Evolutionary conservation across 2,113 vertebrate genomes (phyloP), one percentile per base, ranked within the genome.

Genomic region (Macrotus californicus): DNA sequence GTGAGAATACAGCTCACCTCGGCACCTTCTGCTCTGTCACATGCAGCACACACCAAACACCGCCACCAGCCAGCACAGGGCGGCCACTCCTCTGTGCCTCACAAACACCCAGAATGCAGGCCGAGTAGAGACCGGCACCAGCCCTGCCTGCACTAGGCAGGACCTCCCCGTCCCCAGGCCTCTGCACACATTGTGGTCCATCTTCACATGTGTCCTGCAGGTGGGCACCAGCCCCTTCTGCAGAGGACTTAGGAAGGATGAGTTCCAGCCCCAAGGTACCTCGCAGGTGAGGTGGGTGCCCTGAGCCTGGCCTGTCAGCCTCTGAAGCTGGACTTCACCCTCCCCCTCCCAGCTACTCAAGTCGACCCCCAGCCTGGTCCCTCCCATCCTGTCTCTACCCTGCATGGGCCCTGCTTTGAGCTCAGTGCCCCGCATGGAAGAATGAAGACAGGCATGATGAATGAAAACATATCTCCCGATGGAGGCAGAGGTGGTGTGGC

Each of bases 31-130:
- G 77, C 59, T 31, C 24, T 34, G 52, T 50, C 70, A 86, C 36
- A 26, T 24, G 24, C 16, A 2, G 26, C 54, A 61, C 52, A 69
- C 18, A 26, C 31, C 69, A 67, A 39, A 52, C 3, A 67, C 9
- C 31, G 0, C 72, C 39, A 2, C 7, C 14, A 15, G 43, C 24
- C 16, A 48, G 56, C 5, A 0, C 39, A 2, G 6, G 16, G 4
- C 56, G 6, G 52, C 39, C 5, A 16, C 41, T 54, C 48, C 69
- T 80, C 21, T 3, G 50, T 24, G n/a, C 41, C 31, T 50, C 31
- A 5, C 19, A 41, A 36, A 0, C 24, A 2, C 26, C 16, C n/a
- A 29, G 14, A 36, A 34, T 0, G 4, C 56, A 41, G 87, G 26
- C 36, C 2, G 2, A 0, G 39, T 1, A 1, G 39, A n/a, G 6